Evolutionary conservation across 2,797 vertebrate genomes (phyloP).

Genomic region (Melanogrammus aeglefinus): DNA sequence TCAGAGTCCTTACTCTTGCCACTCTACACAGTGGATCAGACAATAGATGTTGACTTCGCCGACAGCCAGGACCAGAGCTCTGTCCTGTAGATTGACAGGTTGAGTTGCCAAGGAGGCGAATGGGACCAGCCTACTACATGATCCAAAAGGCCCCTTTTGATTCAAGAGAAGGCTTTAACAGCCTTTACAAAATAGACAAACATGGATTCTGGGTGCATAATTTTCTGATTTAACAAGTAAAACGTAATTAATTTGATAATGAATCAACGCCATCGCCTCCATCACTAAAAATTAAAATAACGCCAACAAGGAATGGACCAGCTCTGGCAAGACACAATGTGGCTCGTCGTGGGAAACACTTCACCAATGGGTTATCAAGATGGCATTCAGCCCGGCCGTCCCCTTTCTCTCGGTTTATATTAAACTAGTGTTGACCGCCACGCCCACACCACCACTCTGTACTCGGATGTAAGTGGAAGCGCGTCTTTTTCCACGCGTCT

Average conservation of each 20-base stretch:
- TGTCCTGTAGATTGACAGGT: slow-evolving; percentile 42
- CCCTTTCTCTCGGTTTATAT: background rate
- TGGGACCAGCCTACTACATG: background rate
- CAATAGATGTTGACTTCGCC: slow-evolving; percentile 34
- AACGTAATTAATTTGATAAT: no score
- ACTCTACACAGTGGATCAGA: slow-evolving; percentile 11
- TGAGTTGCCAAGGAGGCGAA: slow-evolving; percentile 58
- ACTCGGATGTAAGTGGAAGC: background rate
- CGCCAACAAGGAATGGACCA: no score
- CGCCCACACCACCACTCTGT: slow-evolving; percentile 55
- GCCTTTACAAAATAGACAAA: background rate
- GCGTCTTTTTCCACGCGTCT: background rate
- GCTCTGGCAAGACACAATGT: no score
- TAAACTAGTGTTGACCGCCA: slow-evolving; percentile 49
- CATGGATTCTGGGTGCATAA: background rate
- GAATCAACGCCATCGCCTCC: no score
- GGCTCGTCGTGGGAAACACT: no score
- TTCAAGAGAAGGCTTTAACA: slow-evolving; percentile 18
- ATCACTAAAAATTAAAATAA: no score
- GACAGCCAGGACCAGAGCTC: slow-evolving; percentile 45
- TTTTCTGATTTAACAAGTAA: background rate
- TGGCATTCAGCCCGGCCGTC: no score
- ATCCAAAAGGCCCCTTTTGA: slow-evolving; percentile 33
- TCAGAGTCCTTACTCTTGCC: slow-evolving; percentile 17
- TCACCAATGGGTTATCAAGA: no score